Percentiles rank a stretch among this genome's conserved stretches.
Evolutionary conservation across 2,888 invertebrate genomes (phyloP).

Genomic region (Phengaris arion): DNA sequence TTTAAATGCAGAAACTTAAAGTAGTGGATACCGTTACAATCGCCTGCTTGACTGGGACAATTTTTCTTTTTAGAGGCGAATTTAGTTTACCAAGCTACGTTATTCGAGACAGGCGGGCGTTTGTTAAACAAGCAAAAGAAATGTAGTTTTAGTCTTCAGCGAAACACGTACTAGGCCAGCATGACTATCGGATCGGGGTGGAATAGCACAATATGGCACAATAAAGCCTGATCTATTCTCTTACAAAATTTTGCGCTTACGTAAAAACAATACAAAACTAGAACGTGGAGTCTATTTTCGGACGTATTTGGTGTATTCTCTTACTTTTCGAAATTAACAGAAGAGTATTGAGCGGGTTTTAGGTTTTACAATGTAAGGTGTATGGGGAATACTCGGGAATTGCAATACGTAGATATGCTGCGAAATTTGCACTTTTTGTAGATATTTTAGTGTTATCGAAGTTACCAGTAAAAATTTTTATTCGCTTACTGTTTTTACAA

Average conservation of each 20-base stretch:
- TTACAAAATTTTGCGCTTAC: conserved; percentile 10
- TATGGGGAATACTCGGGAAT: neutral
- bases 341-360: conserved; percentile 14
- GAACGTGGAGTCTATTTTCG: conserved; percentile 12
- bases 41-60: conserved; percentile 55
- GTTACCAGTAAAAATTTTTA: neutral
- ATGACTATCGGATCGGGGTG: conserved; percentile 1
- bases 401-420: neutral
- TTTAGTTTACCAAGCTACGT: conserved; percentile 55
- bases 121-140: conserved; percentile 26
- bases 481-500: too few relatives aligned
- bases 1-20: conserved; percentile 19
- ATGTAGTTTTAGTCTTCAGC: conserved; percentile 16
- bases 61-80: conserved; percentile 54
- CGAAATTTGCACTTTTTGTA: neutral
- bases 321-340: conserved; percentile 11
- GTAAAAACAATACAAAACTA: conserved; percentile 19
- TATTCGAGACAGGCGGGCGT: conserved; percentile 25
- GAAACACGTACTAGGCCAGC: neutral
- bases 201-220: conserved; percentile 12
- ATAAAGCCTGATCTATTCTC: conserved; percentile 1
- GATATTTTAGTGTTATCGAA: neutral
- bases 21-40: conserved; percentile 37
- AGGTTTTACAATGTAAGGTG: conserved; percentile 6
- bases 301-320: conserved; percentile 2